A percentile compares a stretch with the other conserved stretches of the same genome.
These are phyloP conservation scores for Sebastes glaucus DNA, from an alignment of 2,797 vertebrate species.

Conservation along the genomic window DNA sequence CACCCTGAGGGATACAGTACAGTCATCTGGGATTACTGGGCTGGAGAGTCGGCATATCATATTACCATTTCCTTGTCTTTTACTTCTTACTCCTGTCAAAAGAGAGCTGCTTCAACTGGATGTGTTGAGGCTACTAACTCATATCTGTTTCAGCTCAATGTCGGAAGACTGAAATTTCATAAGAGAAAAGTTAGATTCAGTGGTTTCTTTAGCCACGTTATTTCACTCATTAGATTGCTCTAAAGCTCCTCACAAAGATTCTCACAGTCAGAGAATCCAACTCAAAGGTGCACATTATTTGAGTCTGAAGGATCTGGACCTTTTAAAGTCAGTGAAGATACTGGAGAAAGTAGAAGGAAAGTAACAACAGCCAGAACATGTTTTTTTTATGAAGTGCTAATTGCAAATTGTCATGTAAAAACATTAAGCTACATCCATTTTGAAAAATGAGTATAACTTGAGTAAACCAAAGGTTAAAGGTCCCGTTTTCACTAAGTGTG, in stretches of 20 bases:
- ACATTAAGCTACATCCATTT: background rate
- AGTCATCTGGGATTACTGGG: slow-evolving; percentile 48
- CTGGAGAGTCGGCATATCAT: slow-evolving; percentile 47
- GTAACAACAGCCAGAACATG: background rate
- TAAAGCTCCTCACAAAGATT: background rate
- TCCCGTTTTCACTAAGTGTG: background rate
- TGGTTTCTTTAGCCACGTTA: background rate
- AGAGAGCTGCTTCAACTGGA: slow-evolving; percentile 22
- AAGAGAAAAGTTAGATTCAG: slow-evolving; percentile 4
- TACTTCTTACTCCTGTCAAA: slow-evolving; percentile 35
- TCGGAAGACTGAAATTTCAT: slow-evolving; percentile 15
- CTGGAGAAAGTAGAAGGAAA: background rate
- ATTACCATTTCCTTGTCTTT: slow-evolving; percentile 49
- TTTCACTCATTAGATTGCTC: background rate
- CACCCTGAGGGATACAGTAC: slow-evolving; percentile 26
- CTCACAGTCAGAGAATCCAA: background rate
- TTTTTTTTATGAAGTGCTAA: background rate
- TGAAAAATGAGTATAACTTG: background rate
- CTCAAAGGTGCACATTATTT: background rate
- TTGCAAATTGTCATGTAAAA: background rate
- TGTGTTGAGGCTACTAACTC: slow-evolving; percentile 25
- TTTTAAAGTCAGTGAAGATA: background rate
- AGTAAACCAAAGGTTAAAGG: background rate
- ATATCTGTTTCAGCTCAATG: slow-evolving; percentile 41
- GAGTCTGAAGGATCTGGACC: background rate